phyloP scores from a whole-genome alignment of 2,113 vertebrate genomes.

The Muntiacus reevesi region DNA sequence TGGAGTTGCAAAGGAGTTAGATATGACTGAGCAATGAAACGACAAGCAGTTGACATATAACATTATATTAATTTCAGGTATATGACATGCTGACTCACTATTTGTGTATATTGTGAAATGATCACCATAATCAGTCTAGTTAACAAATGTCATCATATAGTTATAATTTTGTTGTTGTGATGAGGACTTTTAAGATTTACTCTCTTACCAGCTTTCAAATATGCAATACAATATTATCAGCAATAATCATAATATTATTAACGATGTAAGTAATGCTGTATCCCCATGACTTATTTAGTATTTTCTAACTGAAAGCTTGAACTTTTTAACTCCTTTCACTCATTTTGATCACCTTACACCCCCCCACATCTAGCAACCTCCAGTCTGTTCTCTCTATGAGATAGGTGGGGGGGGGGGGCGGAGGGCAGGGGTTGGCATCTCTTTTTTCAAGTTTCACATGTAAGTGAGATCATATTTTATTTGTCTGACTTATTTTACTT shows the following conservation, averaged over 20 bases:
- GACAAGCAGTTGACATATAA: neutral
- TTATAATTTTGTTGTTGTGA: neutral
- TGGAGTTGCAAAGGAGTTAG: neutral
- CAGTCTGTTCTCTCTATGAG: neutral
- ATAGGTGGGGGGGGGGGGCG: neutral
- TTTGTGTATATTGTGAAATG: neutral
- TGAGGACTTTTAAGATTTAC: neutral
- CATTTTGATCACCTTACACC: neutral
- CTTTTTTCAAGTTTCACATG: neutral
- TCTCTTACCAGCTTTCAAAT: neutral
- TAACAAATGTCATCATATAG: neutral
- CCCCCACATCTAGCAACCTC: neutral
- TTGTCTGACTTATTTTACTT: neutral
- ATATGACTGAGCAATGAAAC: neutral
- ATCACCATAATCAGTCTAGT: neutral
- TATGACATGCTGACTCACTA: neutral
- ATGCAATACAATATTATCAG: neutral
- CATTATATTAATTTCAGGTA: neutral
- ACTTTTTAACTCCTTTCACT: neutral
- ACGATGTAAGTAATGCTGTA: neutral
- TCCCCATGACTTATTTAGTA: neutral
- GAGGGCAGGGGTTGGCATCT: rapidly evolving
- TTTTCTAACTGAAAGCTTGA: neutral
- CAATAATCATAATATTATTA: neutral
- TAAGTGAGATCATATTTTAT: neutral